phyloP scores from a whole-genome alignment of 2,888 invertebrate species.

The Rhodophaea formosa region DNA sequence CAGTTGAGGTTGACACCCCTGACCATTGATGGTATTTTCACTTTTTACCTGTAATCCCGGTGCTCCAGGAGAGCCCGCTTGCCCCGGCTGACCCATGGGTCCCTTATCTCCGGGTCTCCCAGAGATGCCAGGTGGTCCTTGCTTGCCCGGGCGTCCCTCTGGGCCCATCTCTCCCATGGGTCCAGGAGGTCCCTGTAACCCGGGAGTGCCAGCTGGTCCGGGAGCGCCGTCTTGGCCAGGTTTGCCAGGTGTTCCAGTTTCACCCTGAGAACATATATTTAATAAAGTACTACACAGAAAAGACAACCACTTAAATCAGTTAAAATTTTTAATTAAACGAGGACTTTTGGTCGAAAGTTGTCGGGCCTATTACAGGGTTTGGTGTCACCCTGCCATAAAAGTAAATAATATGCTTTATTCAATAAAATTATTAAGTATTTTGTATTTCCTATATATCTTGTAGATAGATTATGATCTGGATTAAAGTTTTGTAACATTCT shows the following conservation, averaged over 20 bases:
- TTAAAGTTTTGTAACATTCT: too few species aligned
- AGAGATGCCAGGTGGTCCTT: constrained; percentile 85
- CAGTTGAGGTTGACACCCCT: too few species aligned
- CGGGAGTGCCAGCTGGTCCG: constrained; percentile 84
- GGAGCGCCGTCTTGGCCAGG: constrained; percentile 87
- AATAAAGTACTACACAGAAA: too few species aligned
- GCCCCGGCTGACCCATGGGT: constrained; percentile 84
- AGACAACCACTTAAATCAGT: too few species aligned
- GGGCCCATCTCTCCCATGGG: constrained; percentile 81
- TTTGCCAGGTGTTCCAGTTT: constrained; percentile 86
- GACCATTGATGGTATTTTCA: background rate
- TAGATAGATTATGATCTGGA: too few species aligned
- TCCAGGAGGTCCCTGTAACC: constrained; percentile 85
- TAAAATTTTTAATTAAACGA: too few species aligned
- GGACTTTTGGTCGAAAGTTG: too few species aligned
- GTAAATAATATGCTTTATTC: too few species aligned
- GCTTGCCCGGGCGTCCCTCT: constrained; percentile 84
- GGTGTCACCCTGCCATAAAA: too few species aligned
- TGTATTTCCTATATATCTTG: too few species aligned
- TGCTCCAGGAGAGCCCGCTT: constrained; percentile 83
- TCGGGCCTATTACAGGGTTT: too few species aligned
- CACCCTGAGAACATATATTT: constrained; percentile 74
- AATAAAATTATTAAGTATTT: too few species aligned
- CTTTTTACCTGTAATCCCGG: constrained; percentile 85
- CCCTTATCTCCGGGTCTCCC: constrained; percentile 90